Evolutionary conservation across 1,140 invertebrate genomes (phyloP), one percentile per base, ranked within the genome.

Genomic region (Diachasma alloeum): DNA sequence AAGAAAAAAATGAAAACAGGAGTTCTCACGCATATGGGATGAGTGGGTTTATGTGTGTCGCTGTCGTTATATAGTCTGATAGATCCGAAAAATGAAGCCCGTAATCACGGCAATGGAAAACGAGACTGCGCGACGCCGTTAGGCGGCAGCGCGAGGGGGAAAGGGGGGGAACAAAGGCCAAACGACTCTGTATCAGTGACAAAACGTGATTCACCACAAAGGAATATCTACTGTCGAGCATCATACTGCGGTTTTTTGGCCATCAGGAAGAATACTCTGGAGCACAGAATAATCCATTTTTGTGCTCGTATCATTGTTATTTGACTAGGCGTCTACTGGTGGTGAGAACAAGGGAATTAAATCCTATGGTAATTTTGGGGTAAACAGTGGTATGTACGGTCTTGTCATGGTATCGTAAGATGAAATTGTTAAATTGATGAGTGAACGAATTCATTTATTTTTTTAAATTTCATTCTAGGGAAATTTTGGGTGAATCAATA

Each of bases 21-120:
- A 46, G 73, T 44, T 31, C 76, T 46, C 46, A 53, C 56, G 19
- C 22, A 75, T 72, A 75, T 77, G 72, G 72, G 75, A 75, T 72
- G 69, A 75, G 59, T 72, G 22, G 22, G 53, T 37, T 48, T 72
- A 19, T 36, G 75, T 66, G 70, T 68, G 17, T 36, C 5, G 53
- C 22, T 68, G 68, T 39, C 53, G 70, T 77, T 77, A 71, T 72
- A 81, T 79, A 79, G 75, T 78, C 77, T 80, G 81, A 83, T 83
- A 81, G 77, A 78, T 82, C 74, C 76, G 39, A 80, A 84, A 81
- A 83, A 78, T 76, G 70, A 72, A 83, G 46, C 80, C 78, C 76
- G 81, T 82, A 81, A 82, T 82, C 76, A 80, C 68, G 46, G 46
- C 6, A 24, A 39, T 79, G 48, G 72, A 72, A 82, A 80, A 80